Evolutionary conservation across 2,888 invertebrate genomes (phyloP).

Genomic region (Nomada hirtipes): DNA sequence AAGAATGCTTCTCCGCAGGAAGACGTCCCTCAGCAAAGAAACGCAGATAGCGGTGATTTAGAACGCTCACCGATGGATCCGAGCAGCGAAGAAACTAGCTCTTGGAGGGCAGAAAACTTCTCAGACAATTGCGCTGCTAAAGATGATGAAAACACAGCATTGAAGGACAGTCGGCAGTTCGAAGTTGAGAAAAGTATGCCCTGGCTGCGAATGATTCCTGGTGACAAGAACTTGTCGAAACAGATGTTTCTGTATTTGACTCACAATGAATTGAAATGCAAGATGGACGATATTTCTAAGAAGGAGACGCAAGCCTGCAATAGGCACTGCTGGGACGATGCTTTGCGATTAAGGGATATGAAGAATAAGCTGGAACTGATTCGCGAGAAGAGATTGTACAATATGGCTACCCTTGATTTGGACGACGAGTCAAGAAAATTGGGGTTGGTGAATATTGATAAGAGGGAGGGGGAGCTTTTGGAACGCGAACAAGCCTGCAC

Average conservation of each 20-base stretch:
- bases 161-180: slow-evolving; percentile 63
- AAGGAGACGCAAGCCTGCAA: slow-evolving; percentile 76
- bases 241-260: slow-evolving; percentile 77
- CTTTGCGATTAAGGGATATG: slow-evolving; percentile 80
- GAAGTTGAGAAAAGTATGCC: slow-evolving; percentile 72
- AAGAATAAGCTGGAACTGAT: slow-evolving; percentile 77
- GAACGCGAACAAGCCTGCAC: slow-evolving; percentile 71
- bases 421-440: slow-evolving; percentile 71
- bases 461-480: slow-evolving; percentile 70
- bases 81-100: background rate
- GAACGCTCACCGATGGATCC: background rate
- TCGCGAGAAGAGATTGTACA: slow-evolving; percentile 77
- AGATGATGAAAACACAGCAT: background rate
- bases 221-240: slow-evolving; percentile 72
- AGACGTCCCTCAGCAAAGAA: too few species aligned
- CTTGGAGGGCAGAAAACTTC: background rate
- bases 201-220: slow-evolving; percentile 69
- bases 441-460: slow-evolving; percentile 72
- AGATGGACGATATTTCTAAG: slow-evolving; percentile 76
- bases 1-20: background rate
- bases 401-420: slow-evolving; percentile 72
- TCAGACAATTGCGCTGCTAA: background rate
- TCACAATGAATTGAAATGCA: slow-evolving; percentile 75
- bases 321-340: slow-evolving; percentile 79
- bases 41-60: background rate